Evolutionary conservation across 2,113 vertebrate genomes (phyloP).

Genomic region (Ophiodon elongatus): DNA sequence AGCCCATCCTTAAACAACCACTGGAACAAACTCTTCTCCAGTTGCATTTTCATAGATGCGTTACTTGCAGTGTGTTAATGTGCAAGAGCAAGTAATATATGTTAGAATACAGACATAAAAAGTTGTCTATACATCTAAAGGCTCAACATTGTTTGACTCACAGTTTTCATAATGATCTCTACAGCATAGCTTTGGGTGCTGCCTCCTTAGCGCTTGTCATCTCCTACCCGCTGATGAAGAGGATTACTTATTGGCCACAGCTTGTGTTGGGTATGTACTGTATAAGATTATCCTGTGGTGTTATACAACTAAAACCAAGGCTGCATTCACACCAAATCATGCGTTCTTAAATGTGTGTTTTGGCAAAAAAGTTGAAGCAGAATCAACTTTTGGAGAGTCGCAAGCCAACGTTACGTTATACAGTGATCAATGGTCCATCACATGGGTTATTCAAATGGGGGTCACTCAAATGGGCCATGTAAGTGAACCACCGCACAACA

Average conservation of each 20-base stretch:
- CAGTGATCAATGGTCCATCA: too few species aligned
- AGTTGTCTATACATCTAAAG: neutral
- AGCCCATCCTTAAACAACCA: neutral
- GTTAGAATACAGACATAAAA: neutral
- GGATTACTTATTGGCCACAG: conserved; percentile 96
- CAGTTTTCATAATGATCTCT: conserved; percentile 32
- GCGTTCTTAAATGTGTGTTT: neutral
- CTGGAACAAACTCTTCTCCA: neutral
- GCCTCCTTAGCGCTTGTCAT: conserved; percentile 91
- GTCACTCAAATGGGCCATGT: too few species aligned
- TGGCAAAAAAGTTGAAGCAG: too few species aligned
- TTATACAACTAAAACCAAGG: neutral
- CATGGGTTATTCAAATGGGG: too few species aligned
- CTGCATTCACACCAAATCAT: neutral
- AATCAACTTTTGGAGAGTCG: too few species aligned
- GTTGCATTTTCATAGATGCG: neutral
- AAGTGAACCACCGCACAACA: too few species aligned
- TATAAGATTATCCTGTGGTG: neutral
- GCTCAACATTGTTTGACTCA: neutral
- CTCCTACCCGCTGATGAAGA: conserved; percentile 96
- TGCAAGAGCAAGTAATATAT: neutral
- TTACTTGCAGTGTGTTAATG: neutral
- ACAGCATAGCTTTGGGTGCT: conserved; percentile 91
- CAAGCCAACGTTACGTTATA: too few species aligned
- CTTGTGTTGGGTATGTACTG: conserved; percentile 87